Percentiles rank a stretch among this genome's conserved stretches.
phyloP scores from a whole-genome alignment of 2,888 invertebrate species.

The Nemotelus nigrinus region DNA sequence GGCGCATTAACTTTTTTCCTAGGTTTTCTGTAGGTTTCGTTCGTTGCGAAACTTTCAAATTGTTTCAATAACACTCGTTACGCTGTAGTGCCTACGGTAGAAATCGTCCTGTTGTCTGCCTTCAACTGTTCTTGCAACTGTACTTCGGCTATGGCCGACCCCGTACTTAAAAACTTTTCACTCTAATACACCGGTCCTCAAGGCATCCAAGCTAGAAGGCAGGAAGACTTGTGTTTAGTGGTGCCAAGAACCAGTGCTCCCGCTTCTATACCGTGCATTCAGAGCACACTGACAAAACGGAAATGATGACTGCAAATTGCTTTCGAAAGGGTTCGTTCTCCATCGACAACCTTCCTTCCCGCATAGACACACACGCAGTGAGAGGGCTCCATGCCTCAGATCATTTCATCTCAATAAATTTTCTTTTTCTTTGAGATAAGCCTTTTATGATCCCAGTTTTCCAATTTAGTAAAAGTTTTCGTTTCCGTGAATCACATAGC shows the following conservation, averaged over 20 bases:
- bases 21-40: too few relatives aligned
- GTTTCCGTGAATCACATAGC: constrained; percentile 8
- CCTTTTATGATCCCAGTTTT: constrained; percentile 22
- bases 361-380: neutral
- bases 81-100: too few relatives aligned
- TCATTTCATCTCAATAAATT: constrained; percentile 24
- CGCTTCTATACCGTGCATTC: neutral
- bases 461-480: constrained; percentile 26
- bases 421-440: constrained; percentile 13
- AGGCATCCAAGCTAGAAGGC: too few relatives aligned
- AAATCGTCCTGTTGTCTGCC: too few relatives aligned
- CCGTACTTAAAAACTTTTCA: too few relatives aligned
- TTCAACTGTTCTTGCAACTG: too few relatives aligned
- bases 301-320: constrained; percentile 20
- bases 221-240: too few relatives aligned
- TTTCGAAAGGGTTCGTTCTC: neutral
- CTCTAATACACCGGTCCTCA: too few relatives aligned
- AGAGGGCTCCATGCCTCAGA: neutral
- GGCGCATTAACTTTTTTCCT: too few relatives aligned
- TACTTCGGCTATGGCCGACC: too few relatives aligned
- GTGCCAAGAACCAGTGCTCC: neutral
- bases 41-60: too few relatives aligned
- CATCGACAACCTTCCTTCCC: neutral
- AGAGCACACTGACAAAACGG: constrained; percentile 13
- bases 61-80: too few relatives aligned